Conservation (phyloP, 2,797 vertebrate genomes). For the Sebastes goodei region DNA sequence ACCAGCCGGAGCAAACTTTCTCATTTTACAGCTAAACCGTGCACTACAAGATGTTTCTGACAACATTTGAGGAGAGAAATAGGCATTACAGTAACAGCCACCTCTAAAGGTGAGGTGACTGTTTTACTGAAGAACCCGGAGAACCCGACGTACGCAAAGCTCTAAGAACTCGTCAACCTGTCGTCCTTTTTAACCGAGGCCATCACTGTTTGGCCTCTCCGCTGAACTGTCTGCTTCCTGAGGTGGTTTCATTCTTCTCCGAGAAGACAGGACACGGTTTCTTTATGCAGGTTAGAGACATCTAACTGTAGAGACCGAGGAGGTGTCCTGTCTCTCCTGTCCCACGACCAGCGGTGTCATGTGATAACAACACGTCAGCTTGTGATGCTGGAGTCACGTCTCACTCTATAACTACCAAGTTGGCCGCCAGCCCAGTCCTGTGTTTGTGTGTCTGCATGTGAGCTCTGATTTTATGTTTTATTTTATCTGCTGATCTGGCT, state of each 20-base stretch:
- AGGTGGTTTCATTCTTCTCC: not conserved
- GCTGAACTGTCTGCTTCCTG: not conserved
- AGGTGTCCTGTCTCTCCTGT: slow-evolving; percentile 14
- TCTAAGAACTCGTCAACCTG: slow-evolving; percentile 86
- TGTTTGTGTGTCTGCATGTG: too few relatives aligned
- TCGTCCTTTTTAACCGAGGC: slow-evolving; percentile 85
- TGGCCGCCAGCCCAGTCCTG: too few relatives aligned
- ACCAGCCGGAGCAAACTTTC: too few relatives aligned
- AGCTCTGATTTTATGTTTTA: too few relatives aligned
- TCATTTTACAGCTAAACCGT: too few relatives aligned
- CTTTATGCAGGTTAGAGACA: slow-evolving; percentile 30
- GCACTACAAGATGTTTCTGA: too few relatives aligned
- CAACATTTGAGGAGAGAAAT: too few relatives aligned
- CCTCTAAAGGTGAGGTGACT: slow-evolving; percentile 90
- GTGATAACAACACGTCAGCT: slow-evolving; percentile 30
- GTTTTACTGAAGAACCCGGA: slow-evolving; percentile 89
- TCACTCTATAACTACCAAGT: not conserved
- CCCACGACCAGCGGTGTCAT: slow-evolving; percentile 14
- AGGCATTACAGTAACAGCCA: slow-evolving; percentile 49
- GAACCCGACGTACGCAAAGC: slow-evolving; percentile 87
- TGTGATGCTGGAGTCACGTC: not conserved
- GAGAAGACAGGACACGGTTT: not conserved
- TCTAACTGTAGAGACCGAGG: slow-evolving; percentile 40
- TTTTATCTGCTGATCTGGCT: too few relatives aligned
- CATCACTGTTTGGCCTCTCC: slow-evolving; percentile 72